Conservation (phyloP, 2,888 invertebrate species). For the Byasa hedistus region DNA sequence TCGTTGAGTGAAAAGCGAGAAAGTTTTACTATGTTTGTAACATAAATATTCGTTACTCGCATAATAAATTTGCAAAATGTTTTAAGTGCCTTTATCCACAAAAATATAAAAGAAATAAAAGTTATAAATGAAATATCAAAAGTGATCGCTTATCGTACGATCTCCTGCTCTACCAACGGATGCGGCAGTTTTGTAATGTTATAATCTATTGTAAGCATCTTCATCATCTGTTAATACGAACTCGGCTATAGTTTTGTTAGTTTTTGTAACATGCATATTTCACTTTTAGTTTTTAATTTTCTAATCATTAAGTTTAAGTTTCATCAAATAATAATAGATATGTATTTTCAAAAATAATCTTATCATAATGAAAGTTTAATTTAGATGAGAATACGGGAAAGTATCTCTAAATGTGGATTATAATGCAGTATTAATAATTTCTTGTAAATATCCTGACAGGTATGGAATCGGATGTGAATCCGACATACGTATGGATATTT, state of each 20-base stretch:
- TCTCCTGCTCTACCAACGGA: conserved; percentile 39
- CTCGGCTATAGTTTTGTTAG: conserved; percentile 2
- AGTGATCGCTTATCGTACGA: conserved; percentile 37
- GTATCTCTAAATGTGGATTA: no score
- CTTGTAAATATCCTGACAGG: background rate
- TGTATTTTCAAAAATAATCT: no score
- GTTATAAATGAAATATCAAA: conserved; percentile 2
- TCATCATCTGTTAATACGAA: conserved; percentile 38
- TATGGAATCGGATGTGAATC: conserved; percentile 7
- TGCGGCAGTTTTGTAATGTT: conserved; percentile 38
- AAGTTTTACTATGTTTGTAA: background rate
- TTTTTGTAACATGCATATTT: background rate
- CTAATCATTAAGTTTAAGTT: no score
- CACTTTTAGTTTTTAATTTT: no score
- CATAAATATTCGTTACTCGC: background rate
- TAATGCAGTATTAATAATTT: no score
- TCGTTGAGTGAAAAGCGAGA: background rate
- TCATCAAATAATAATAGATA: no score
- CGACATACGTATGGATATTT: conserved; percentile 37
- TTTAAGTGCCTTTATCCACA: background rate
- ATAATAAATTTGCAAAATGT: background rate
- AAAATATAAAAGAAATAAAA: background rate
- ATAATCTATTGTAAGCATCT: conserved; percentile 39
- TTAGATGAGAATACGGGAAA: no score
- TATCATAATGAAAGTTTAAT: no score